Conservation (phyloP, 2,888 invertebrate genomes). For the Entomobrya multifasciata region DNA sequence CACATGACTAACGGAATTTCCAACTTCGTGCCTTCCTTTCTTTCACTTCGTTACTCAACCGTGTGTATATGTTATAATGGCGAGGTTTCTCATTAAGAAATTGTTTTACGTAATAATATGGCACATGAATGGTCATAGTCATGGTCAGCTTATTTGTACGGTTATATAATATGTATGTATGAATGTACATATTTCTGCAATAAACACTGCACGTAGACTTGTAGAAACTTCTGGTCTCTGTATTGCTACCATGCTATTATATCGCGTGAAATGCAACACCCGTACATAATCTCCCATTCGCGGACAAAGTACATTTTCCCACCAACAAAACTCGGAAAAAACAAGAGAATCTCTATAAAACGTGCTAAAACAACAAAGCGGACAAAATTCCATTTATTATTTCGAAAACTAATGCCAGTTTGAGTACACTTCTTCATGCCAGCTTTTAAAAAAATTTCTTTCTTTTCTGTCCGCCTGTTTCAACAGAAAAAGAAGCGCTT, state of each 20-base stretch:
- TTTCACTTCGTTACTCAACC: background rate
- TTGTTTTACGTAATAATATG: background rate
- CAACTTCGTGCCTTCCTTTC: background rate
- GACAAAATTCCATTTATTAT: constrained; percentile 1
- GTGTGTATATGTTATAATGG: background rate
- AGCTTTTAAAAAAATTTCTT: background rate
- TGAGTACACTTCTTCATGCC: constrained; percentile 20
- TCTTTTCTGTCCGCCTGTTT: background rate
- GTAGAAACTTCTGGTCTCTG: background rate
- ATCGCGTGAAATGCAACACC: constrained; percentile 48
- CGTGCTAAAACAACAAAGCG: background rate
- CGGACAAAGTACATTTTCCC: background rate
- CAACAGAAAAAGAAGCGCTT: no score
- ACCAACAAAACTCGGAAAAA: background rate
- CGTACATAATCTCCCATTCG: constrained; percentile 41
- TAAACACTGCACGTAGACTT: background rate
- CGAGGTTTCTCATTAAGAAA: background rate
- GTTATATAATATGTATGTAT: no score
- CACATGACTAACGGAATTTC: constrained; percentile 27
- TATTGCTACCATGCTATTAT: background rate
- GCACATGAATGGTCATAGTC: background rate
- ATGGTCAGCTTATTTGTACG: no score
- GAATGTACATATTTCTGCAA: background rate
- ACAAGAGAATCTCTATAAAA: background rate
- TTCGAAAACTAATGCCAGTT: constrained; percentile 6